Percentiles rank a stretch among this genome's conserved stretches.
Evolutionary conservation across 2,888 invertebrate species (phyloP).

Genomic region (Orthosia incerta): DNA sequence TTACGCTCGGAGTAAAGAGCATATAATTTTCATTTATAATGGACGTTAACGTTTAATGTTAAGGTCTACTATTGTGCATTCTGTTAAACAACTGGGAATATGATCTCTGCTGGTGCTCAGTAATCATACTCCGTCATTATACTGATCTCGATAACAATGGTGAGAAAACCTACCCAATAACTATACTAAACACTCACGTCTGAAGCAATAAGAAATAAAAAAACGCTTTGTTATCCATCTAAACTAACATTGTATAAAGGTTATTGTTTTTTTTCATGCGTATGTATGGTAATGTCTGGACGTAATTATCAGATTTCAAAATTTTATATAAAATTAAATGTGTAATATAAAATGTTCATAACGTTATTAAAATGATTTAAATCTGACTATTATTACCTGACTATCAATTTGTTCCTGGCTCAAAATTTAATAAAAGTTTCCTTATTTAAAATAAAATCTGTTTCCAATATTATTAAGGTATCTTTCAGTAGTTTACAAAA

Average conservation of each 20-base stretch:
- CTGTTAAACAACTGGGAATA: slow-evolving; percentile 8
- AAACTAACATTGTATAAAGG: too few relatives aligned
- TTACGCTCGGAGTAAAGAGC: too few relatives aligned
- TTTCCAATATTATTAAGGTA: too few relatives aligned
- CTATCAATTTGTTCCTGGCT: background rate
- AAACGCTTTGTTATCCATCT: too few relatives aligned
- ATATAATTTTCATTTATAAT: slow-evolving; percentile 8
- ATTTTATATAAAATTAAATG: too few relatives aligned
- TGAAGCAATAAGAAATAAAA: background rate
- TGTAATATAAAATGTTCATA: background rate
- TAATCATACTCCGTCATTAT: slow-evolving; percentile 29
- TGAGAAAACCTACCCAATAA: background rate
- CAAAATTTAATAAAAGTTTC: too few relatives aligned
- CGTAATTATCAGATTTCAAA: too few relatives aligned
- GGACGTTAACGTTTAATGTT: slow-evolving; percentile 6
- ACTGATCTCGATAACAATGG: slow-evolving; percentile 4
- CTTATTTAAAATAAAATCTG: too few relatives aligned
- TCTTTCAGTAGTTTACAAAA: too few relatives aligned
- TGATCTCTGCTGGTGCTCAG: background rate
- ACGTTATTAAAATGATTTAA: background rate
- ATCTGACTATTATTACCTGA: too few relatives aligned
- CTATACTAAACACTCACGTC: background rate
- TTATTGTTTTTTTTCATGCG: too few relatives aligned
- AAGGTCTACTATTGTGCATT: slow-evolving; percentile 3
- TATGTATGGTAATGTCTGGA: too few relatives aligned